These are phyloP conservation scores for Nephila pilipes DNA, from an alignment of 1,140 invertebrate species.

Conservation along the genomic window DNA sequence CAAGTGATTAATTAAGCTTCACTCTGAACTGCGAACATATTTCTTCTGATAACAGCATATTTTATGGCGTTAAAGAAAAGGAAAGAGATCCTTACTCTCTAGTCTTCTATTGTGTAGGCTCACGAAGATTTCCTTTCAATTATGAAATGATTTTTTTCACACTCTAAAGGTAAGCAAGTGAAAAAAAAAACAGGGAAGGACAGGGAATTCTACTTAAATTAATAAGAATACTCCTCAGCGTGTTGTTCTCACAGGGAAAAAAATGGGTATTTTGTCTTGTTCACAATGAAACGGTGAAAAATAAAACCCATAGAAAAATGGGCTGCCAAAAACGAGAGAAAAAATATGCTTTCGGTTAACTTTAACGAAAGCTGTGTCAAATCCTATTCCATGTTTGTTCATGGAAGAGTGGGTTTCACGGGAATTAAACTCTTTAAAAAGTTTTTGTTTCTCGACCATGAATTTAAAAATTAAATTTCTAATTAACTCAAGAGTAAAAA, in stretches of 20 bases:
- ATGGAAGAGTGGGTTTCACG: constrained; percentile 51
- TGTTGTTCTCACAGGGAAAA: not conserved
- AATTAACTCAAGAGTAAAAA: constrained; percentile 53
- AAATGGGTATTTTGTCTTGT: constrained; percentile 46
- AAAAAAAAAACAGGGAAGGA: constrained; percentile 13
- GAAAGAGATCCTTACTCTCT: not conserved
- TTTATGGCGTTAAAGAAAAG: not conserved
- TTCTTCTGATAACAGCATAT: constrained; percentile 1
- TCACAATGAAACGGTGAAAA: not conserved
- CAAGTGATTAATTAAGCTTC: constrained; percentile 57
- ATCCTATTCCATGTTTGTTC: constrained; percentile 58
- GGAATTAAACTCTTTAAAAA: constrained; percentile 42
- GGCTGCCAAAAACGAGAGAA: not conserved
- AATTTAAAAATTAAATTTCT: constrained; percentile 66
- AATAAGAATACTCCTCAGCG: constrained; percentile 55
- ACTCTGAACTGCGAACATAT: constrained; percentile 24
- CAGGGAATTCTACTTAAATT: constrained; percentile 69
- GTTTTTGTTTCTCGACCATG: constrained; percentile 13
- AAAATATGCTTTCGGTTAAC: constrained; percentile 8
- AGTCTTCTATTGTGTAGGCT: not conserved
- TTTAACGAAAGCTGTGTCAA: constrained; percentile 50
- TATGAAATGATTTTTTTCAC: constrained; percentile 58
- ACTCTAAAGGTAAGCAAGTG: not conserved
- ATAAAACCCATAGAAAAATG: constrained; percentile 50
- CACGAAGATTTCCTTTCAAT: constrained; percentile 56